These are phyloP conservation scores for Dromius quadrimaculatus DNA, from an alignment of 2,888 invertebrate species.

Conservation along the genomic window DNA sequence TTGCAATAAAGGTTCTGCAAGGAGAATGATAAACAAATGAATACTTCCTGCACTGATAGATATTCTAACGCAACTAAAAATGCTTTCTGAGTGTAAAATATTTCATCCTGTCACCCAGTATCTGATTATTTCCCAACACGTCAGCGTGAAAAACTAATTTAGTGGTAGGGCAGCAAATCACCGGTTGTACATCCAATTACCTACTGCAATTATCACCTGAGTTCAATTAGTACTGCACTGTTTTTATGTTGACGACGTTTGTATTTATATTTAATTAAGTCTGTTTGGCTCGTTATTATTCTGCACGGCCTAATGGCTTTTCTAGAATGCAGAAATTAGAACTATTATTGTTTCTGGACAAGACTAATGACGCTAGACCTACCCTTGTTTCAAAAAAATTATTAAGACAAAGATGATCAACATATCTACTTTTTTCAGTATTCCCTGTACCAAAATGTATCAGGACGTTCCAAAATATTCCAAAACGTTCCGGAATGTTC, in stretches of 20 bases:
- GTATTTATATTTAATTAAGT: constrained; percentile 41
- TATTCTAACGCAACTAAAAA: no score
- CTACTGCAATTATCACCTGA: constrained; percentile 27
- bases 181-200: constrained; percentile 14
- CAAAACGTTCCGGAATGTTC: no score
- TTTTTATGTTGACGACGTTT: constrained; percentile 30
- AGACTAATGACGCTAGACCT: constrained; percentile 11
- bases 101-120: background rate
- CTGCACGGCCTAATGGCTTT: constrained; percentile 26
- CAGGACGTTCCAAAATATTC: no score
- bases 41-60: no score
- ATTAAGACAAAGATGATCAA: no score
- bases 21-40: no score
- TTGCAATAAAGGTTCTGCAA: no score
- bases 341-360: constrained; percentile 7
- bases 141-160: constrained; percentile 1
- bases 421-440: no score
- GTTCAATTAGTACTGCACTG: constrained; percentile 25
- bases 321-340: constrained; percentile 1
- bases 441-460: no score
- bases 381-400: no score
- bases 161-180: background rate
- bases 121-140: background rate
- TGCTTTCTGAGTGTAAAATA: background rate
- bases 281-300: constrained; percentile 25